Percentiles rank a stretch among this genome's conserved stretches.
Evolutionary conservation across 2,888 invertebrate genomes (phyloP).

Genomic region (Aphodius sticticus): DNA sequence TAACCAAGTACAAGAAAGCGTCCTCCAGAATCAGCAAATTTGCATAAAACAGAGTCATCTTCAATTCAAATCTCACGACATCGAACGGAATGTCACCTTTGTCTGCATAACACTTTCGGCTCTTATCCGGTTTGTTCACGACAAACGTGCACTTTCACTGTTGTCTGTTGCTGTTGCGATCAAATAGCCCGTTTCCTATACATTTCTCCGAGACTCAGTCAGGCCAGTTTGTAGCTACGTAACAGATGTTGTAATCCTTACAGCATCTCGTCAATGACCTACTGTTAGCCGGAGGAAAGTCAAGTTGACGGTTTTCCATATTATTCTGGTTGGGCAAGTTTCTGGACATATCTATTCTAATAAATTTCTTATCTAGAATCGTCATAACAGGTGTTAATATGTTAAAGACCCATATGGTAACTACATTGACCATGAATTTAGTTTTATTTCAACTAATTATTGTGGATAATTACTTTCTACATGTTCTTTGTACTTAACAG

Average conservation of each 20-base stretch:
- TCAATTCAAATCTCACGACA: neutral
- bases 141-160: neutral
- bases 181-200: neutral
- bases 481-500: no score
- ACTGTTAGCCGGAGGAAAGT: neutral
- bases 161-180: neutral
- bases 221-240: neutral
- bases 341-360: neutral
- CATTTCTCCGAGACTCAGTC: neutral
- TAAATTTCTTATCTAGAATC: neutral
- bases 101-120: neutral
- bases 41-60: neutral
- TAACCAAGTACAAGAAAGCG: neutral
- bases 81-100: neutral
- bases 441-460: no score
- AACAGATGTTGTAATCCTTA: neutral
- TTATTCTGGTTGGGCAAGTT: neutral
- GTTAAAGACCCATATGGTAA: no score
- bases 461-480: no score
- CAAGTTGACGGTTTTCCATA: neutral
- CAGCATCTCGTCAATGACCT: constrained; percentile 4
- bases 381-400: no score
- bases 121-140: neutral
- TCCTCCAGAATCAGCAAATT: no score
- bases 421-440: no score